These are phyloP conservation scores for Notiomystis cincta DNA, from an alignment of 2,113 vertebrate species.

Conservation along the genomic window DNA sequence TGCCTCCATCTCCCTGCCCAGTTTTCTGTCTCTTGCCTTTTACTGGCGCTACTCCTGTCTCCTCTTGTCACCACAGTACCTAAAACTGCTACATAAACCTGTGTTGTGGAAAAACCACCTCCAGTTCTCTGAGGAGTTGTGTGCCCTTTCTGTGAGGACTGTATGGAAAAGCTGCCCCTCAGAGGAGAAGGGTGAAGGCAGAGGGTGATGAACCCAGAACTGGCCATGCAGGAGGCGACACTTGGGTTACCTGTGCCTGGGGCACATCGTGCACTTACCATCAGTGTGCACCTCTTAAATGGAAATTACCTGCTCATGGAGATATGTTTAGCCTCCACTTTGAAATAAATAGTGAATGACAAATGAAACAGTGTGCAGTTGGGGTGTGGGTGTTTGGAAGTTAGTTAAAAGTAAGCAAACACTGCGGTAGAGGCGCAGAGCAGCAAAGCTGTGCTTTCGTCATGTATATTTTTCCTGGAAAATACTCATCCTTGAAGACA, in stretches of 20 bases:
- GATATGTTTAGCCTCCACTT: not conserved
- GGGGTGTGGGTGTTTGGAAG: not conserved
- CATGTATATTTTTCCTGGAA: not conserved
- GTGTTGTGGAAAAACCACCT: not conserved
- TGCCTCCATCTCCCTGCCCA: fast-evolving
- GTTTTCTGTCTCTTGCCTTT: not conserved
- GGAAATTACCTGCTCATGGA: fast-evolving
- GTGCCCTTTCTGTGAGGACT: not conserved
- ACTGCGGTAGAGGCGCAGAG: not conserved
- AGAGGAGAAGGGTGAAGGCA: not conserved
- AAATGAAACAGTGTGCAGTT: not conserved
- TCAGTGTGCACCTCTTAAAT: not conserved
- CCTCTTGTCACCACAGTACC: not conserved
- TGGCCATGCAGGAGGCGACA: fast-evolving
- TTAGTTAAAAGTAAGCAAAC: not conserved
- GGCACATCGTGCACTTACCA: fast-evolving
- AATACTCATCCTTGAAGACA: not conserved
- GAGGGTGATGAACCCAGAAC: not conserved
- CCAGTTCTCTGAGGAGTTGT: not conserved
- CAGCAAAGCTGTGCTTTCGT: not conserved
- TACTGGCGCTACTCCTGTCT: not conserved
- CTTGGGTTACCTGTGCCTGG: not conserved
- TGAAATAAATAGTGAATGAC: not conserved
- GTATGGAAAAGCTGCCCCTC: not conserved
- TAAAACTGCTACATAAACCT: not conserved